Evolutionary conservation across 2,113 vertebrate genomes (phyloP), one percentile per base, ranked within the genome.

Genomic region (Glaucidium brasilianum): DNA sequence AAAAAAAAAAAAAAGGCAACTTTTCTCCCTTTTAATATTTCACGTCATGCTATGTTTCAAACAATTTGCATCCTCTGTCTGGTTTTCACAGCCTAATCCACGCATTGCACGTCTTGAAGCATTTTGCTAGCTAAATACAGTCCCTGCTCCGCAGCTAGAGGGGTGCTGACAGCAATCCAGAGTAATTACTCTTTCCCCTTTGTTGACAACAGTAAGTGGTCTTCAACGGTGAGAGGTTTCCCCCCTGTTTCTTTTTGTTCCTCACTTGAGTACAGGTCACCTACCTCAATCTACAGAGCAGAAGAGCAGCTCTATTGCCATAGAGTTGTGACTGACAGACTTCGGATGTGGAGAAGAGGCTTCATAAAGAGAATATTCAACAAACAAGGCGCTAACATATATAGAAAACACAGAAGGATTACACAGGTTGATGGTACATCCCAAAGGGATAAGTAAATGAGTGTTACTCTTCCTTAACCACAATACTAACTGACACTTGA

Each of bases 81-180:
- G 10, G 13, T 76, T 82, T 93, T 30, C 25, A 59, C n/a, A 91
- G 11, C 80, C 76, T 84, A 79, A 86, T 25, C 30, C 37, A 11
- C 35, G 29, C 49, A 49, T 0, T 41, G 13, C 37, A 59, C 75
- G 30, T 19, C 68, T 45, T 53, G 85, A 96, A 86, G 85, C 56
- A 80, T 69, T 82, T 34, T 56, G 10, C 7, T 79, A 73, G 34
- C 47, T 94, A 91, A 90, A 86, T 71, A 86, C 15, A 92, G 71
- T 19, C 29, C 73, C 73, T 37, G 29, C 45, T 67, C 74, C 69
- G 78, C 74, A 81, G 84, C 67, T 75, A 73, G 53, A 75, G 41
- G 37, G 64, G 49, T 35, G 43, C 85, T 80, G 58, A 96, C 69
- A 93, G 88, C 71, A 97, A 88, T n/a, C 75, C 94, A 94, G 58